Evolutionary conservation across 2,113 vertebrate species (phyloP).

Genomic region (Riparia riparia): DNA sequence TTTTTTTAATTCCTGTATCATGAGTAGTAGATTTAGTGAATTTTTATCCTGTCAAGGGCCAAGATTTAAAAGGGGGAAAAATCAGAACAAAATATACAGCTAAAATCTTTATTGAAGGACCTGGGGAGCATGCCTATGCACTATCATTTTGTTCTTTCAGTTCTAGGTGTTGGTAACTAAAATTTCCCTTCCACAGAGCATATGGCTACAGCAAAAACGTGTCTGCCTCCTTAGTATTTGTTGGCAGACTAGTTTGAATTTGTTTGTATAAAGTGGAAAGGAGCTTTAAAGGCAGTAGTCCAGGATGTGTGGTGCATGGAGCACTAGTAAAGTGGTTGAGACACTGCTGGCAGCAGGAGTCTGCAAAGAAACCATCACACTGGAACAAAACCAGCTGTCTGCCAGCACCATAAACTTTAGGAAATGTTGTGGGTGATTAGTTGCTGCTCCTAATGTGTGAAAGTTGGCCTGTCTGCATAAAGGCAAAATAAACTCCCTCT

Average conservation of each 20-base stretch:
- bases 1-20: rapidly evolving
- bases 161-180: not conserved
- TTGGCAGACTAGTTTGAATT: not conserved
- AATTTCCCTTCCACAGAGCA: not conserved
- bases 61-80: not conserved
- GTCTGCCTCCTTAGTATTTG: not conserved
- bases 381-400: constrained; percentile 51
- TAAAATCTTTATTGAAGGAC: not conserved
- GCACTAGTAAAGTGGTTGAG: not conserved
- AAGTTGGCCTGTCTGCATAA: constrained; percentile 49
- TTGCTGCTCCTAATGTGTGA: constrained; percentile 63
- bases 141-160: not conserved
- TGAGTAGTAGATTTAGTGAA: not conserved
- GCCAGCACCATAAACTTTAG: constrained; percentile 52
- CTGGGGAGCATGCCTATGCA: not conserved
- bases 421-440: constrained; percentile 64
- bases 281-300: not conserved
- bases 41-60: not conserved
- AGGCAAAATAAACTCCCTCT: constrained; percentile 44
- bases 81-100: not conserved
- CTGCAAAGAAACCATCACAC: constrained; percentile 27
- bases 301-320: not conserved
- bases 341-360: constrained; percentile 28
- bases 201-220: not conserved
- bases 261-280: not conserved